These are phyloP conservation scores for Galeopterus variegatus DNA, from an alignment of 2,113 vertebrate species.

Conservation along the genomic window DNA sequence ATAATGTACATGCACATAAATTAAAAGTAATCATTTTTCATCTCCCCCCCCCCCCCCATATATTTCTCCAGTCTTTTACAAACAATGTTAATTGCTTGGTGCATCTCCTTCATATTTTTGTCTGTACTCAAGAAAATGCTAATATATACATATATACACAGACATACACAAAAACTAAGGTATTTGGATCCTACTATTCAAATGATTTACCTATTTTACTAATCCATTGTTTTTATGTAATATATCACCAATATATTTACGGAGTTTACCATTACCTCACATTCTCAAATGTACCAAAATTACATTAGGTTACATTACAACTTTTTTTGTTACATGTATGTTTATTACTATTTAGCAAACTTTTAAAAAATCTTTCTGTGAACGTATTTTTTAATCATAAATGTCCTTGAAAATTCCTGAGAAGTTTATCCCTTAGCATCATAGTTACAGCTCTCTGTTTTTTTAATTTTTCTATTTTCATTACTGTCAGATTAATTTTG, in stretches of 20 bases:
- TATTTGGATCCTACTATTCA: not conserved
- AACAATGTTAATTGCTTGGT: not conserved
- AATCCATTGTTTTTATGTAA: not conserved
- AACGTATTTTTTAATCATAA: not conserved
- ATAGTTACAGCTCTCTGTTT: not conserved
- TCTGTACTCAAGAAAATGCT: not conserved
- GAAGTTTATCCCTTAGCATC: not conserved
- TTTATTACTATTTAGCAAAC: not conserved
- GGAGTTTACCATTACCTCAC: not conserved
- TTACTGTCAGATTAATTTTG: not conserved
- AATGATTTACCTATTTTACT: not conserved
- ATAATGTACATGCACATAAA: not conserved
- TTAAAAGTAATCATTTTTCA: not conserved
- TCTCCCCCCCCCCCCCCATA: not conserved
- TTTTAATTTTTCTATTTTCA: not conserved
- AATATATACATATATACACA: not conserved
- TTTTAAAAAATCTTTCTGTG: not conserved
- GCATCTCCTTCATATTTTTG: not conserved
- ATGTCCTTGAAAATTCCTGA: not conserved
- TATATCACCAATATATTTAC: not conserved
- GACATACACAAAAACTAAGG: not conserved
- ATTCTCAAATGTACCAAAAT: constrained; percentile 15
- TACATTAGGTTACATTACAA: not conserved
- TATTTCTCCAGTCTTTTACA: not conserved
- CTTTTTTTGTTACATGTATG: too few relatives aligned